Percentiles rank a stretch among this genome's conserved stretches.
Evolutionary conservation across 2,888 invertebrate species (phyloP).

Genomic region (Hydraecia micacea): DNA sequence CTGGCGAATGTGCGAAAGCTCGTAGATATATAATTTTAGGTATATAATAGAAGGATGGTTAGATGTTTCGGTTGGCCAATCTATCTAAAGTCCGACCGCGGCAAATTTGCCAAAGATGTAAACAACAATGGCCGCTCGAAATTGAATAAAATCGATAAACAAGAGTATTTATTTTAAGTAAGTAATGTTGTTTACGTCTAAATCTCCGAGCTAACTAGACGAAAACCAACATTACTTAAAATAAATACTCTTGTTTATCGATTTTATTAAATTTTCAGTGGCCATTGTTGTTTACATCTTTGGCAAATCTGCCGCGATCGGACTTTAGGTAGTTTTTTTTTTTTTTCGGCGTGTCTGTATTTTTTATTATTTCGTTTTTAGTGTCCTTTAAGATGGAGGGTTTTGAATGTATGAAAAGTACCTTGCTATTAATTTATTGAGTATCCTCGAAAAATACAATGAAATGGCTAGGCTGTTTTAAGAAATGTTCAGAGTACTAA

Average conservation of each 20-base stretch:
- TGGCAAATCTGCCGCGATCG: too few species aligned
- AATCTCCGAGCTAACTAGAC: too few species aligned
- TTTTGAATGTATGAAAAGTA: neutral
- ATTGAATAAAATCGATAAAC: too few species aligned
- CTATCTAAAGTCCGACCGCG: neutral
- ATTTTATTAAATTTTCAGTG: too few species aligned
- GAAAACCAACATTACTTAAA: too few species aligned
- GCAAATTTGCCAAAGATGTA: too few species aligned
- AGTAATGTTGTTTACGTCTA: too few species aligned
- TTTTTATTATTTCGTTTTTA: neutral
- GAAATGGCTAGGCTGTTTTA: neutral
- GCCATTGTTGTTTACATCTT: too few species aligned
- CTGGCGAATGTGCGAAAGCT: conserved; percentile 30
- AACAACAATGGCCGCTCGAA: too few species aligned
- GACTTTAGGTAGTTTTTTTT: neutral
- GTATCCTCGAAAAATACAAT: neutral
- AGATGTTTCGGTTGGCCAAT: neutral
- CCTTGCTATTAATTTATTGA: neutral
- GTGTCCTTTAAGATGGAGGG: neutral
- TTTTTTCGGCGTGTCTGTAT: neutral
- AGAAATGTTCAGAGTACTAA: neutral
- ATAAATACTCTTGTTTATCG: too few species aligned
- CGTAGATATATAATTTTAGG: conserved; percentile 2
- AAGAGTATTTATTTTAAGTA: too few species aligned
- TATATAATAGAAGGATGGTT: neutral